Evolutionary conservation across 2,113 vertebrate species (phyloP), one percentile per base, ranked within the genome.

Genomic region (Indicator maculatus): DNA sequence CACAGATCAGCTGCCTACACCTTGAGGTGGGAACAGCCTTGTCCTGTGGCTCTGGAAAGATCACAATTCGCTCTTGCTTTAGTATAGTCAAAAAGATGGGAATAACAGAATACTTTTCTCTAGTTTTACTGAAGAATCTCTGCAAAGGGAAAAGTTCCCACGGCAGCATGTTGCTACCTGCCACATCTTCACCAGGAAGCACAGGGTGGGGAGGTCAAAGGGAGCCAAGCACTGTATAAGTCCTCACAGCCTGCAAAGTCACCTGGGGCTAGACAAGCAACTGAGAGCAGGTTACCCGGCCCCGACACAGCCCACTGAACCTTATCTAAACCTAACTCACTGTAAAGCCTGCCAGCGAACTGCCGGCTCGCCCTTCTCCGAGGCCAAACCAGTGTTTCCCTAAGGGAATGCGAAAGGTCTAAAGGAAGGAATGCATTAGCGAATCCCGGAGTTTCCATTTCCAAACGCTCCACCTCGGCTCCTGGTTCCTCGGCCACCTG

Each of bases 151-250:
- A 13, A 72, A 58, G 5, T 16, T 41, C 53, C 36, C 76, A 20
- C 1, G 1, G 56, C 30, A 84, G n/a, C 21, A 4, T 1, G 6
- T 6, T 38, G 45, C 56, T 63, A 21, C 47, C 45, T 13, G 38
- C 45, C n/a, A 55, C 59, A 69, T 9, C 75, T 47, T 33, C 31
- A 2, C 12, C 9, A 20, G 31, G 39, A 8, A 64, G 55, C 0
- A 1, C 1, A 11, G 10, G 38, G 60, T 0, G 8, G 58, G 52
- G 27, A 67, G 39, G 7, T 39, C 24, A 30, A 44, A 17, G 4
- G 14, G 8, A 38, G 6, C 9, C 15, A 8, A 11, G 73, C 1
- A 1, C 30, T 4, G 5, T 53, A 3, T 2, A 5, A 6, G 17
- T n/a, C 15, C 16, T 18, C 1, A 16, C 36, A 12, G 33, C 58